phyloP scores from a whole-genome alignment of 53 echinoderm and acorn worm genomes.

The Paracentrotus lividus region DNA sequence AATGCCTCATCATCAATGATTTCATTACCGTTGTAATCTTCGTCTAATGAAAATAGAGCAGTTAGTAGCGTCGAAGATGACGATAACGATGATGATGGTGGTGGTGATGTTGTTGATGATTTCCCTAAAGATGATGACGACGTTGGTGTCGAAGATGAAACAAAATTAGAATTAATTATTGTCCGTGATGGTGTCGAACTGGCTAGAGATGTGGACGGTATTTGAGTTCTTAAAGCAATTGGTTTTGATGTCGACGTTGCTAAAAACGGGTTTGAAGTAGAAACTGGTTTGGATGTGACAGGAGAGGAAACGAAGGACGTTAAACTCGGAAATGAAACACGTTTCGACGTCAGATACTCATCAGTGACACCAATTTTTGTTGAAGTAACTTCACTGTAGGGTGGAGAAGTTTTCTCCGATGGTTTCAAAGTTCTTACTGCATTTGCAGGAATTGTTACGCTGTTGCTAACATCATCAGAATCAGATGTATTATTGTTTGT shows the following conservation, averaged over 20 bases:
- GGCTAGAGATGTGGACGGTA: background rate
- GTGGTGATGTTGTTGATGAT: background rate
- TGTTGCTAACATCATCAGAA: background rate
- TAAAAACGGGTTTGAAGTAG: background rate
- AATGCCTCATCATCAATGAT: background rate
- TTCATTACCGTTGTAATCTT: slow-evolving; percentile 29
- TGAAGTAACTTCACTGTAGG: background rate
- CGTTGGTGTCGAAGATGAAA: background rate
- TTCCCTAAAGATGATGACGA: background rate
- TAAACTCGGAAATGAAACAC: background rate
- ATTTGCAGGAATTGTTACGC: background rate
- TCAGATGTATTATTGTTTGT: background rate
- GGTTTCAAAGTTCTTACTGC: background rate
- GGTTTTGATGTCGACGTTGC: background rate
- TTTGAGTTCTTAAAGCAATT: background rate
- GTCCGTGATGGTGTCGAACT: background rate
- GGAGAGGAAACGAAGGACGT: background rate
- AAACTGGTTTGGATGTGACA: background rate
- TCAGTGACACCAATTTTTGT: background rate
- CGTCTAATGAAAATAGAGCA: background rate
- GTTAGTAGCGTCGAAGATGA: slow-evolving; percentile 30
- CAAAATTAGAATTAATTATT: background rate
- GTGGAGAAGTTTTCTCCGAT: background rate
- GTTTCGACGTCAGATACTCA: background rate
- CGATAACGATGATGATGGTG: slow-evolving; percentile 1